Conservation (phyloP, 2,113 vertebrate genomes). For the Hydropotes inermis region DNA sequence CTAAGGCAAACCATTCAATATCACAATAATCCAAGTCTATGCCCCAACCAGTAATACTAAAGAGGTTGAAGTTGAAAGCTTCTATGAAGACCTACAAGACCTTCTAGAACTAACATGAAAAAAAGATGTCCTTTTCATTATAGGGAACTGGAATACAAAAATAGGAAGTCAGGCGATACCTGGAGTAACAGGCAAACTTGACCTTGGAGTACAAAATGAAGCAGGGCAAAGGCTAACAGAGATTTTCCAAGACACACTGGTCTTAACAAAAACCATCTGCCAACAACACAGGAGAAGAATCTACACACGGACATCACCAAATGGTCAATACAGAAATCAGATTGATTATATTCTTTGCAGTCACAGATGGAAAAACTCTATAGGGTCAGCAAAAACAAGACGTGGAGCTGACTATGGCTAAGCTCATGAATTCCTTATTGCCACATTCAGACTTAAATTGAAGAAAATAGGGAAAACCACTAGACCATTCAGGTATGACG, state of each 20-base stretch:
- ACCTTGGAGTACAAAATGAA: not conserved
- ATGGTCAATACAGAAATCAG: not conserved
- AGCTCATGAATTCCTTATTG: not conserved
- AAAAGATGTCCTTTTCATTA: not conserved
- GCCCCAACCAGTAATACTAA: not conserved
- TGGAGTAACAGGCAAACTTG: not conserved
- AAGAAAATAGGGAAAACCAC: not conserved
- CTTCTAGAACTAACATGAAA: not conserved
- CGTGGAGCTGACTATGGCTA: not conserved
- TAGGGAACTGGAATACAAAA: not conserved
- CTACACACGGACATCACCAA: not conserved
- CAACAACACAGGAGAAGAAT: not conserved
- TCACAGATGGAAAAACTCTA: not conserved
- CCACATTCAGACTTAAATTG: not conserved
- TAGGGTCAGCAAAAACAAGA: not conserved
- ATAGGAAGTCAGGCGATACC: not conserved
- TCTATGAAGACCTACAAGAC: not conserved
- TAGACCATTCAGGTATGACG: not conserved
- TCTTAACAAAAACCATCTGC: not conserved
- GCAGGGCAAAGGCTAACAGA: not conserved
- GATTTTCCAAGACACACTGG: not conserved
- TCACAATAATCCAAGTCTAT: not conserved
- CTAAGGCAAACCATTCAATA: not conserved
- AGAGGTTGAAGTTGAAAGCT: not conserved
- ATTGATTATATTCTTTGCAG: not conserved